Evolutionary conservation across 2,888 invertebrate genomes (phyloP).

Genomic region (Hanleya hanleyi): DNA sequence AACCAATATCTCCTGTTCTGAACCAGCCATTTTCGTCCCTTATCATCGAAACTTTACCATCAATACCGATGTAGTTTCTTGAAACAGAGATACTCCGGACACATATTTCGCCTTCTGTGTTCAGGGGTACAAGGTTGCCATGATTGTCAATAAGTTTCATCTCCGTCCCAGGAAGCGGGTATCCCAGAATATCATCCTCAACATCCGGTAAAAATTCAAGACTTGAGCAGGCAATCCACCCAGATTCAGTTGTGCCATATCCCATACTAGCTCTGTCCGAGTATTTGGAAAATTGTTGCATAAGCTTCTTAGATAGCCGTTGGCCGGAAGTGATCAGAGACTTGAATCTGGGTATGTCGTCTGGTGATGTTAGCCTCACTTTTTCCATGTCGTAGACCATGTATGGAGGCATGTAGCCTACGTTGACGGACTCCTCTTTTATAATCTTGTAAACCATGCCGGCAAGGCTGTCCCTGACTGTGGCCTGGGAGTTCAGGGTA

Average conservation of each 20-base stretch:
- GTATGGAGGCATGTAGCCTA: background rate
- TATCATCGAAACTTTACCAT: background rate
- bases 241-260: background rate
- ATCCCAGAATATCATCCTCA: background rate
- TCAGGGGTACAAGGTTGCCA: background rate
- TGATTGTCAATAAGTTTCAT: constrained; percentile 2
- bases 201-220: background rate
- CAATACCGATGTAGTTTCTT: background rate
- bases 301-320: background rate
- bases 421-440: background rate
- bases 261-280: background rate
- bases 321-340: background rate
- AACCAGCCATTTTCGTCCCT: background rate
- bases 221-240: background rate
- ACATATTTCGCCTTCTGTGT: background rate
- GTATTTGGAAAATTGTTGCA: background rate
- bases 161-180: background rate
- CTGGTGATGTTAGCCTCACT: background rate
- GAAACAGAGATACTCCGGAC: background rate
- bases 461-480: background rate
- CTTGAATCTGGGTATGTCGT: background rate
- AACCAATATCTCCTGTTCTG: background rate
- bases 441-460: background rate
- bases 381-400: constrained; percentile 1
- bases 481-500: background rate